A percentile compares a stretch with the other conserved stretches of the same genome.
Evolutionary conservation across 2,113 vertebrate species (phyloP).

Genomic region (Chascanopsetta lugubris): DNA sequence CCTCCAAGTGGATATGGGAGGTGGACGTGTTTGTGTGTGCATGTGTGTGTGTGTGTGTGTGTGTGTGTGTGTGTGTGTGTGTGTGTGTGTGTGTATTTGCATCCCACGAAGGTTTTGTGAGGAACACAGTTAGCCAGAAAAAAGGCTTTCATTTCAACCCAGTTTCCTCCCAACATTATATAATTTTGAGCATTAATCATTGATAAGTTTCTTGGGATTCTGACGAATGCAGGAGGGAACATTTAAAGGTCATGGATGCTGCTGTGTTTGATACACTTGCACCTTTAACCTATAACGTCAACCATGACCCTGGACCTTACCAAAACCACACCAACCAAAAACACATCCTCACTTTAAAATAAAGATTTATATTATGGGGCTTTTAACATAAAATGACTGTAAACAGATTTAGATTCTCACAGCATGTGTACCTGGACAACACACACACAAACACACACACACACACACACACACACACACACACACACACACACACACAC

Average conservation of each 20-base stretch:
- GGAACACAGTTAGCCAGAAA: slow-evolving; percentile 19
- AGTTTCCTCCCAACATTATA: slow-evolving; percentile 4
- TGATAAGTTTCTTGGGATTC: not conserved
- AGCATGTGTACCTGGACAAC: no score
- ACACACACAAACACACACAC: no score
- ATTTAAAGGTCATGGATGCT: slow-evolving; percentile 14
- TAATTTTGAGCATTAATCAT: slow-evolving; percentile 24
- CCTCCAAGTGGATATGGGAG: slow-evolving; percentile 68
- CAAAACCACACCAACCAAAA: no score
- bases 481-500: no score
- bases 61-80: no score
- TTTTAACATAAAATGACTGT: no score
- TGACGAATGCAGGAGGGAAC: not conserved
- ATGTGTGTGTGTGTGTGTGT: slow-evolving; percentile 23
- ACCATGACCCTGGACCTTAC: slow-evolving; percentile 22
- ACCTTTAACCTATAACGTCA: slow-evolving; percentile 13
- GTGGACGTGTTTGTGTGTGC: slow-evolving; percentile 44
- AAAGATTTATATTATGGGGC: no score
- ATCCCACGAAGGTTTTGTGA: slow-evolving; percentile 30
- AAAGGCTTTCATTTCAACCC: not conserved
- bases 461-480: no score
- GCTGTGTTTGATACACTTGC: no score
- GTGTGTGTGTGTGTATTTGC: no score
- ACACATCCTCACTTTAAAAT: no score
- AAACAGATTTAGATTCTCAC: no score